Conservation (phyloP, 2,113 vertebrate species). For the Eurystomus gularis region DNA sequence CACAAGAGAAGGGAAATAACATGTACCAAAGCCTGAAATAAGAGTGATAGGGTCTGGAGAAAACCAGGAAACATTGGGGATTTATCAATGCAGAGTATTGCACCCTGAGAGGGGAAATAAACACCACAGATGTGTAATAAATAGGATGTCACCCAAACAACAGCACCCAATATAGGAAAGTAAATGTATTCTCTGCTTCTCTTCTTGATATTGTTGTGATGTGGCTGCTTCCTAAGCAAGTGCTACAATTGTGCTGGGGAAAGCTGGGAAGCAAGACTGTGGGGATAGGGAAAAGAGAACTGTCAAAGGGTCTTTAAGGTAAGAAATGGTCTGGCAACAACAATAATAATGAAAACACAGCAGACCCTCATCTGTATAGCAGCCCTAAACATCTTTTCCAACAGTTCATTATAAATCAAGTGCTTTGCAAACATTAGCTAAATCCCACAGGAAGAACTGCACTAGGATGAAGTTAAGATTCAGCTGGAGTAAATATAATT, state of each 20-base stretch:
- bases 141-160: background rate
- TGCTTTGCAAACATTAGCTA: constrained; percentile 29
- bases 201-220: background rate
- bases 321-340: constrained; percentile 7
- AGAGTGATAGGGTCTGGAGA: background rate
- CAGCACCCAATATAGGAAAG: background rate
- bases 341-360: background rate
- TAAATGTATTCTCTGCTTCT: background rate
- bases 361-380: background rate
- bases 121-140: background rate
- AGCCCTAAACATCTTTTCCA: background rate
- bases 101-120: background rate
- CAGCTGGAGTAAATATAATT: constrained; percentile 28
- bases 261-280: background rate
- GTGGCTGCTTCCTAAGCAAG: background rate
- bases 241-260: background rate
- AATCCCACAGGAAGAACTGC: constrained; percentile 47
- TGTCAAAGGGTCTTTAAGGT: background rate
- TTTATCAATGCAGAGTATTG: constrained; percentile 1
- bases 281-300: background rate
- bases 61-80: constrained; percentile 19
- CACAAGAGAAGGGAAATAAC: background rate
- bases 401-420: constrained; percentile 32
- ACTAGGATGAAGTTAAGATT: constrained; percentile 17
- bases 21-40: background rate